Evolutionary conservation across 2,113 vertebrate species (phyloP).

Genomic region (Oncorhynchus kisutch): DNA sequence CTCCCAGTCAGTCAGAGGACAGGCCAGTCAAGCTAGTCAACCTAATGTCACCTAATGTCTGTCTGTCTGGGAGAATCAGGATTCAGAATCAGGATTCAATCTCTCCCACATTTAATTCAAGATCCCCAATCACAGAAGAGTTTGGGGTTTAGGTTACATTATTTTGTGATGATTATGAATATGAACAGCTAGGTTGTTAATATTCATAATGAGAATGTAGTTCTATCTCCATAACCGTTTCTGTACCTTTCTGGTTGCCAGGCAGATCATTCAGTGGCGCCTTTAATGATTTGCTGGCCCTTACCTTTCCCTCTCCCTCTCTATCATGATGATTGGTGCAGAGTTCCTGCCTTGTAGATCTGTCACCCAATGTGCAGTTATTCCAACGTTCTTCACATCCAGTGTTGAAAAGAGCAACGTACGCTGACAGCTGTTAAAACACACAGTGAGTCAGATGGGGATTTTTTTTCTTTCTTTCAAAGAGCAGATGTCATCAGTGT

Average conservation of each 20-base stretch:
- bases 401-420: constrained; percentile 44
- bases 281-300: constrained; percentile 4
- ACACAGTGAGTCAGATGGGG: constrained; percentile 7
- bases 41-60: no score
- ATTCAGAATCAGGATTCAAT: no score
- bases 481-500: constrained; percentile 63
- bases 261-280: constrained; percentile 44
- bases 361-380: constrained; percentile 25
- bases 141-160: no score
- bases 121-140: no score
- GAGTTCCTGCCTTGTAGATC: constrained; percentile 39
- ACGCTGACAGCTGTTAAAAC: constrained; percentile 62
- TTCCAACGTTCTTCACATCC: constrained; percentile 15
- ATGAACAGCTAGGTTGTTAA: no score
- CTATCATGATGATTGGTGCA: constrained; percentile 36
- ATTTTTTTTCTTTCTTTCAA: constrained; percentile 28
- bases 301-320: constrained; percentile 1
- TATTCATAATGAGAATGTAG: no score
- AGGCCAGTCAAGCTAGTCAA: neutral
- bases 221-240: neutral
- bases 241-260: constrained; percentile 33
- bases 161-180: no score
- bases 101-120: no score
- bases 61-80: no score
- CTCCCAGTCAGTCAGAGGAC: neutral